phyloP scores from a whole-genome alignment of 2,797 vertebrate genomes.

The Phataginus tricuspis region DNA sequence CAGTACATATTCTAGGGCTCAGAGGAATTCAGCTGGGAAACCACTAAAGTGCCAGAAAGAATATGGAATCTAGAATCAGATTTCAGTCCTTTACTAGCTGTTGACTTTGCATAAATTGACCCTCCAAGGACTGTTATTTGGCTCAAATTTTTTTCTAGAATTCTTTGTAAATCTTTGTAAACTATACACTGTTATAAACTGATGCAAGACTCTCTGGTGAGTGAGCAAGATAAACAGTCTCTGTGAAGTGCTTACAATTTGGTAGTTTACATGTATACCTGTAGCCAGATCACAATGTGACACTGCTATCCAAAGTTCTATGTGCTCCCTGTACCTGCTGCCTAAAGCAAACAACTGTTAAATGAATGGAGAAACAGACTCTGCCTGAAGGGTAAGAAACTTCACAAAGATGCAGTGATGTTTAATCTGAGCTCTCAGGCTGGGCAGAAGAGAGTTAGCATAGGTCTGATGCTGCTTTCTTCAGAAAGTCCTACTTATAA shows the following conservation, averaged over 20 bases:
- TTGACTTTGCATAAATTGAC: neutral
- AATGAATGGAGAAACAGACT: neutral
- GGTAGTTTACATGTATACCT: neutral
- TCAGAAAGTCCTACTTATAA: neutral
- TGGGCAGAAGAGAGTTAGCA: neutral
- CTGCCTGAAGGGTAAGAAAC: neutral
- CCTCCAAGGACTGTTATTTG: neutral
- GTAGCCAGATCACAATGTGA: neutral
- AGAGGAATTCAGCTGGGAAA: neutral
- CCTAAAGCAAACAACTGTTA: neutral
- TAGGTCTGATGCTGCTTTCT: neutral
- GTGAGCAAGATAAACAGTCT: neutral
- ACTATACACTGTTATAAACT: neutral
- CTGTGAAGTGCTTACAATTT: neutral
- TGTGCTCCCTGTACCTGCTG: neutral
- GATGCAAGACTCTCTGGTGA: neutral
- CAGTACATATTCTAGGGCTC: neutral
- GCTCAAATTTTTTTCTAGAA: neutral
- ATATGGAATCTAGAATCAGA: neutral
- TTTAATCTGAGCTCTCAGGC: neutral
- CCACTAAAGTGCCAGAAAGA: neutral
- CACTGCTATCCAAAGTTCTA: neutral
- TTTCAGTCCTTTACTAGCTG: neutral
- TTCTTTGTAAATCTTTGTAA: neutral
- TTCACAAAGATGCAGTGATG: neutral